phyloP scores from a whole-genome alignment of 2,888 invertebrate species.

The Gasteruption jaculator region DNA sequence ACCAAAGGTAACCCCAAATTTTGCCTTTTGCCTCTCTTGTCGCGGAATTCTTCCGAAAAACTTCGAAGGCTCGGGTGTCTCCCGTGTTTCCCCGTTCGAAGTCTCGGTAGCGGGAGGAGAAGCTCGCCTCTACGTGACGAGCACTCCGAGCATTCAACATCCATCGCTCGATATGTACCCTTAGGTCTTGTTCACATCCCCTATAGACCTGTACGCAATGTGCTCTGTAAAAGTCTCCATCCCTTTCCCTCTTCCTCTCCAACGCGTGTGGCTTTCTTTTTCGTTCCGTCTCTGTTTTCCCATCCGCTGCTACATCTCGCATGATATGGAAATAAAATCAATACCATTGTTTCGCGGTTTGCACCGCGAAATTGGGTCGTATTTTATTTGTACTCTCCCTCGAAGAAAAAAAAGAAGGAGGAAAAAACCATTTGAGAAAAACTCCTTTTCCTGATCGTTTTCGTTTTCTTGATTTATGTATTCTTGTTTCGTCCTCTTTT shows the following conservation, averaged over 20 bases:
- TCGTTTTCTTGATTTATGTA: too few species aligned
- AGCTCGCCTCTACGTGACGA: conserved; percentile 43
- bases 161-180: conserved; percentile 48
- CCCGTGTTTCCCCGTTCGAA: too few species aligned
- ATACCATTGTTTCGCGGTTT: conserved; percentile 50
- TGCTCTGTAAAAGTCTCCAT: conserved; percentile 14
- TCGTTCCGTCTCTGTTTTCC: conserved; percentile 16
- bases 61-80: too few species aligned
- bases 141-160: conserved; percentile 47
- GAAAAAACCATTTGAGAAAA: conserved; percentile 9
- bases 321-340: conserved; percentile 51
- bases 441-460: too few species aligned
- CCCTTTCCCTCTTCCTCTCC: conserved; percentile 16
- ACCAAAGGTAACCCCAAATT: too few species aligned
- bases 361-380: conserved; percentile 41
- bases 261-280: conserved; percentile 9
- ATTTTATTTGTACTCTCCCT: conserved; percentile 35
- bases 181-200: conserved; percentile 27
- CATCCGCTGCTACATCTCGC: conserved; percentile 12
- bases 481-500: too few species aligned
- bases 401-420: conserved; percentile 9
- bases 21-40: too few species aligned
- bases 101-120: too few species aligned
- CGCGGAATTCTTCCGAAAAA: too few species aligned
- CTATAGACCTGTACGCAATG: conserved; percentile 9